Conservation (phyloP, 1,140 invertebrate genomes). For the Laodelphax striatellus region DNA sequence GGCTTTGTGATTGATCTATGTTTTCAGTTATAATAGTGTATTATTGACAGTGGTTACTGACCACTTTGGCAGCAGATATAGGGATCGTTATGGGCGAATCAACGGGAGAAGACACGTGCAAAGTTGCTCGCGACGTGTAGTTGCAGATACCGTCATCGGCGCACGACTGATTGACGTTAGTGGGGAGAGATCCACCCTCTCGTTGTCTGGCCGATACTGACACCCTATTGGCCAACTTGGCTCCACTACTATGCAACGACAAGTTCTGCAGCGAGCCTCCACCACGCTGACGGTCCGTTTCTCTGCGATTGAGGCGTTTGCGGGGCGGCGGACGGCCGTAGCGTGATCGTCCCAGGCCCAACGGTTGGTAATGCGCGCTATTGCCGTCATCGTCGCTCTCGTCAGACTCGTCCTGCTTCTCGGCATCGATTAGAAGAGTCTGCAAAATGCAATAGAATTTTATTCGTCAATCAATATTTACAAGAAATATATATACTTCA, state of each 20-base stretch:
- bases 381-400: slow-evolving; percentile 5
- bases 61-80: slow-evolving; percentile 6
- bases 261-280: slow-evolving; percentile 46
- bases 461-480: no score
- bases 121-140: slow-evolving; percentile 43
- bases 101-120: slow-evolving; percentile 34
- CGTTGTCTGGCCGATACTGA: slow-evolving; percentile 42
- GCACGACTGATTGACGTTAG: slow-evolving; percentile 34
- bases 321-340: slow-evolving; percentile 39
- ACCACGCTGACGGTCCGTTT: slow-evolving; percentile 23
- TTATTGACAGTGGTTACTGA: no score
- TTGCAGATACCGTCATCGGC: slow-evolving; percentile 2
- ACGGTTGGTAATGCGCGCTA: slow-evolving; percentile 22
- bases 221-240: neutral
- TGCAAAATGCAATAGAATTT: slow-evolving; percentile 29
- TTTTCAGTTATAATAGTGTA: no score
- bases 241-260: neutral
- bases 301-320: slow-evolving; percentile 23
- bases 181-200: slow-evolving; percentile 50
- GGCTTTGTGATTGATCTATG: no score
- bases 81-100: slow-evolving; percentile 33
- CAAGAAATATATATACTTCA: no score
- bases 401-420: slow-evolving; percentile 29
- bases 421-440: slow-evolving; percentile 46
- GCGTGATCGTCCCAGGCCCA: slow-evolving; percentile 21